A percentile compares a stretch with the other conserved stretches of the same genome.
Conservation (phyloP, 1,140 invertebrate genomes). For the Aleiodes sp. region DNA sequence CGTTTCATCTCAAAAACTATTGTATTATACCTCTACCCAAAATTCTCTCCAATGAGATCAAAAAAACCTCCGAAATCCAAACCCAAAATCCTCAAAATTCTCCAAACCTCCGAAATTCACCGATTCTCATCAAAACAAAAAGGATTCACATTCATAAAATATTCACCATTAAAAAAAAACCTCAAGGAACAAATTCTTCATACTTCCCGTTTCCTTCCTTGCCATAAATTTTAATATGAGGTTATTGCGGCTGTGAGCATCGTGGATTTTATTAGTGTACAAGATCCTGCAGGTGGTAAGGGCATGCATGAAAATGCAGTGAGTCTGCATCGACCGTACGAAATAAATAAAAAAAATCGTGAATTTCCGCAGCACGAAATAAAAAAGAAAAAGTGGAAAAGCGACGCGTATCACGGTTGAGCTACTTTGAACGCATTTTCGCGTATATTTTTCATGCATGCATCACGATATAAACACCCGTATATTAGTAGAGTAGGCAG, state of each 20-base stretch:
- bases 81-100: too few species aligned
- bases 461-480: conserved; percentile 12
- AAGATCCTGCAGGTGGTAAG: conserved; percentile 19
- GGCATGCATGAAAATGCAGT: conserved; percentile 9
- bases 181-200: neutral
- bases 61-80: too few species aligned
- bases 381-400: neutral
- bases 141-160: too few species aligned
- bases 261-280: conserved; percentile 29
- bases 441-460: neutral
- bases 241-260: conserved; percentile 32
- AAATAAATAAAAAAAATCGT: conserved; percentile 1
- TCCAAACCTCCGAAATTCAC: too few species aligned
- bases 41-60: too few species aligned
- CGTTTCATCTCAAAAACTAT: too few species aligned
- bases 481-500: neutral
- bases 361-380: neutral
- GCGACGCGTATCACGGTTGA: conserved; percentile 6
- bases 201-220: neutral
- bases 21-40: too few species aligned
- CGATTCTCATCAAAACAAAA: too few species aligned
- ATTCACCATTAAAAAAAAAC: neutral
- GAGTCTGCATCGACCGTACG: conserved; percentile 16
- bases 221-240: conserved; percentile 34
- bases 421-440: neutral